Base-by-base conservation (phyloP, 2,797 vertebrate genomes). In the Lepus townsendii region DNA sequence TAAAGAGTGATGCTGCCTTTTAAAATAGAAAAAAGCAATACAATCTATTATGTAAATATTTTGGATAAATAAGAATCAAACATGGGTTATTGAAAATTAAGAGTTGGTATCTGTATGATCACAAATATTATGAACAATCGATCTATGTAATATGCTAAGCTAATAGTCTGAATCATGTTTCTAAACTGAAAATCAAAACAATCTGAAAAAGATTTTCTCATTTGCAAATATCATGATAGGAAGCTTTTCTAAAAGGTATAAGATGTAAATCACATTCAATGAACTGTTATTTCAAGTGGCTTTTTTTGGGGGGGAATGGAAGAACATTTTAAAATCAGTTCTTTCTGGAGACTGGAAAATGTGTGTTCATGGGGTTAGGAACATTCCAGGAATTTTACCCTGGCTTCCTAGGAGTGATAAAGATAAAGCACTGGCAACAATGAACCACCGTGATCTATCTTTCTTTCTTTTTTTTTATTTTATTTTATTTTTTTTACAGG, bases 391-490 rank as follows among this genome's bases (percentile, higher is more conserved):
- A 90, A 66, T 95, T 78, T 91, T 73, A 88, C 87, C 65, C 80
- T 88, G 93, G 73, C 69, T 94, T 95, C 91, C 60, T 93, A 9
- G n/a, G 7, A 24, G 90, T 88, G 90, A 95, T 93, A 95, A 95
- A 91, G 89, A 95, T 85, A 92, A 96, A 95, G 82, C 82, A 92
- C 27, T 82, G 82, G 72, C 76, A 95, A 91, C 73, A 73, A 95
- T 96, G 88, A 96, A 92, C 87, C 68, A 80, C 65, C 87, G 77
- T 91, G 13, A 1, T 91, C n/a, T n/a, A n/a, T n/a, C 93, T 86
- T 69, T 71, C 79, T 63, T 35, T 35, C 35, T 35, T 35, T 35
- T 3, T 35, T 35, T 35, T 35, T 35, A 32, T 35, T 35, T 35
- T 35, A 35, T 35, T 35, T 35, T 35, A 35, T 35, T 35, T 35